Percentiles rank a stretch among this genome's conserved stretches.
Evolutionary conservation across 2,888 invertebrate species (phyloP).

Genomic region (Patella depressa): DNA sequence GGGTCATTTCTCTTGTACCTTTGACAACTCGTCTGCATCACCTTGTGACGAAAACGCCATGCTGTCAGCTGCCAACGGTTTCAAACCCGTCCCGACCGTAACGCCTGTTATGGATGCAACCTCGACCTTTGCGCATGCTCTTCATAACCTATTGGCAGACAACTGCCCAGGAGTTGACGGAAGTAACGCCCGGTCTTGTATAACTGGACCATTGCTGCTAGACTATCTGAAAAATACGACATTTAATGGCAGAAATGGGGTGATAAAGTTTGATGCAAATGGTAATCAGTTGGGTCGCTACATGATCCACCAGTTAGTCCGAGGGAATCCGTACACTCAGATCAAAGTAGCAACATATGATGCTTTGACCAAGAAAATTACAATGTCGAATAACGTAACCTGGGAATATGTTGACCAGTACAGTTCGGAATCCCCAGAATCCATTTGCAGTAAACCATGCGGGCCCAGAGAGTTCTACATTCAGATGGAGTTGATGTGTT

Average conservation of each 20-base stretch:
- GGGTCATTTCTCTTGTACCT: constrained; percentile 46
- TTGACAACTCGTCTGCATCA: constrained; percentile 22
- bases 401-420: constrained; percentile 25
- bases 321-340: constrained; percentile 4
- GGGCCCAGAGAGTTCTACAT: constrained; percentile 20
- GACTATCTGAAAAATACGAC: constrained; percentile 22
- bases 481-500: constrained; percentile 38
- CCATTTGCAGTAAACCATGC: constrained; percentile 32
- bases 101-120: constrained; percentile 51
- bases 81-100: constrained; percentile 18
- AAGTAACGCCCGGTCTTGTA: constrained; percentile 16
- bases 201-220: constrained; percentile 25
- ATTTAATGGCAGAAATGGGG: constrained; percentile 29
- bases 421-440: constrained; percentile 1
- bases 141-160: constrained; percentile 42
- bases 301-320: constrained; percentile 25
- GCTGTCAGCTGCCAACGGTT: constrained; percentile 13
- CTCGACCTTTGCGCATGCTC: constrained; percentile 49
- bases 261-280: constrained; percentile 28
- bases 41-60: constrained; percentile 16
- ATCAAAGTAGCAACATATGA: constrained; percentile 25
- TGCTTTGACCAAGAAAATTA: background rate
- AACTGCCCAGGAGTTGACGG: constrained; percentile 34
- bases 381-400: constrained; percentile 3
- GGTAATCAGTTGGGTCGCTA: constrained; percentile 34